phyloP scores from a whole-genome alignment of 2,888 invertebrate genomes.

The Mesorhabditis sp. region DNA sequence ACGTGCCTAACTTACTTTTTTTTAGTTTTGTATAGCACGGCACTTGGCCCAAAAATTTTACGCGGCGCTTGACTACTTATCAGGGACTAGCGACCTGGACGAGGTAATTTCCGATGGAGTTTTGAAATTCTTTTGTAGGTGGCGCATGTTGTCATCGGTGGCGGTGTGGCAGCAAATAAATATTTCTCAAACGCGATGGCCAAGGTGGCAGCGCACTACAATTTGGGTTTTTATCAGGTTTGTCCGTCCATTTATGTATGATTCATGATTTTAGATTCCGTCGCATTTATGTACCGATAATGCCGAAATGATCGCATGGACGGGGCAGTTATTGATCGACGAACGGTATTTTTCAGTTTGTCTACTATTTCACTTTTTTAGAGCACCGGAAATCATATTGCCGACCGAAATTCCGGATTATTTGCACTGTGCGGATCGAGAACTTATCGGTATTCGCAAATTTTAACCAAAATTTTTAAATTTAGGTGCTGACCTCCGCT shows the following conservation, averaged over 20 bases:
- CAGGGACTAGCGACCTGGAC: background rate
- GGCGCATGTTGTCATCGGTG: constrained; percentile 42
- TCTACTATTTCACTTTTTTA: constrained; percentile 11
- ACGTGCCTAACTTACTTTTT: background rate
- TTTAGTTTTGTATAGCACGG: background rate
- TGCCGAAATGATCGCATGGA: constrained; percentile 95
- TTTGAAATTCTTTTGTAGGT: background rate
- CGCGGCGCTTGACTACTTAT: background rate
- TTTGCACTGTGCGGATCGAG: background rate
- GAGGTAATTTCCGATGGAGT: constrained; percentile 6
- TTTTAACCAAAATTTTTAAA: too few species aligned
- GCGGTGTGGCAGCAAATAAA: constrained; percentile 52
- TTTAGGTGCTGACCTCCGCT: too few species aligned
- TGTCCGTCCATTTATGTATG: background rate
- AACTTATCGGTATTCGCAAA: background rate
- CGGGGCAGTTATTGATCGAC: constrained; percentile 36
- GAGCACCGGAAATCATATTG: constrained; percentile 19
- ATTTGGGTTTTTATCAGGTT: constrained; percentile 18
- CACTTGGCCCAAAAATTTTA: background rate
- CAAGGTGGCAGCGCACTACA: constrained; percentile 27
- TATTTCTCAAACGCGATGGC: constrained; percentile 34
- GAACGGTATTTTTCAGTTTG: constrained; percentile 18
- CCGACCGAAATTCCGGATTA: constrained; percentile 26
- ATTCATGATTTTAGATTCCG: constrained; percentile 64
- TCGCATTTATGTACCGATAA: constrained; percentile 88